Evolutionary conservation across 2,888 invertebrate species (phyloP).

Genomic region (Drosophila ezoana): DNA sequence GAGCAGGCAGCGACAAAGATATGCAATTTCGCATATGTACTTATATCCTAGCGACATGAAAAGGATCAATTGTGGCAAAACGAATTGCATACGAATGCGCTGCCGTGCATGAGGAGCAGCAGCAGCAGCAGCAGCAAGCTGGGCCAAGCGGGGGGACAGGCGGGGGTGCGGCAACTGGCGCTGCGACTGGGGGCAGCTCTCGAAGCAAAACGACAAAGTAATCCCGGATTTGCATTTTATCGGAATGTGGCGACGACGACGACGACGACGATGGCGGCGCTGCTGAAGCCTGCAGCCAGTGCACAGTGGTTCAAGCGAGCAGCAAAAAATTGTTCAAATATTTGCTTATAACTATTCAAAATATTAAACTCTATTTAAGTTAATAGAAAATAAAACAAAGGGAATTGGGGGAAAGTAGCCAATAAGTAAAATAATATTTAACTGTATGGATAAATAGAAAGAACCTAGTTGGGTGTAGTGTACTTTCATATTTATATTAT

Average conservation of each 20-base stretch:
- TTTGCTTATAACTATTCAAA: not conserved
- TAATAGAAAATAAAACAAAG: too few relatives aligned
- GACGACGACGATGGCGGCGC: conserved; percentile 58
- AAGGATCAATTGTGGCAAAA: conserved; percentile 81
- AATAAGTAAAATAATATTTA: too few relatives aligned
- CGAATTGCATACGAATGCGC: conserved; percentile 80
- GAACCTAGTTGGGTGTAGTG: too few relatives aligned
- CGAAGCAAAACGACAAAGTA: conserved; percentile 81
- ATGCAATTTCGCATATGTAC: conserved; percentile 81
- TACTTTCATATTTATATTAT: too few relatives aligned
- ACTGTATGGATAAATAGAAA: too few relatives aligned
- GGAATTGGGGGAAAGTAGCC: too few relatives aligned
- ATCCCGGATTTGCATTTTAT: conserved; percentile 81
- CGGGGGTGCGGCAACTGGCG: conserved; percentile 5
- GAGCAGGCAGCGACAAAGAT: conserved; percentile 68
- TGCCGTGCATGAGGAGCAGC: conserved; percentile 35
- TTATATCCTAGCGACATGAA: conserved; percentile 82
- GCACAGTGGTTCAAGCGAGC: conserved; percentile 36
- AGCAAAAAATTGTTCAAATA: not conserved
- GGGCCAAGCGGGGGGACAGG: not conserved
- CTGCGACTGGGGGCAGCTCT: conserved; percentile 59
- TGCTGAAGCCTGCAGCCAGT: conserved; percentile 39
- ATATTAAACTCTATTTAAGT: too few relatives aligned
- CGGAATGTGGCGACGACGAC: conserved; percentile 75
- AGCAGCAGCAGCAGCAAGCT: not conserved